Base-by-base conservation (phyloP, 2,797 vertebrate genomes). In the Crenuchus spilurus region DNA sequence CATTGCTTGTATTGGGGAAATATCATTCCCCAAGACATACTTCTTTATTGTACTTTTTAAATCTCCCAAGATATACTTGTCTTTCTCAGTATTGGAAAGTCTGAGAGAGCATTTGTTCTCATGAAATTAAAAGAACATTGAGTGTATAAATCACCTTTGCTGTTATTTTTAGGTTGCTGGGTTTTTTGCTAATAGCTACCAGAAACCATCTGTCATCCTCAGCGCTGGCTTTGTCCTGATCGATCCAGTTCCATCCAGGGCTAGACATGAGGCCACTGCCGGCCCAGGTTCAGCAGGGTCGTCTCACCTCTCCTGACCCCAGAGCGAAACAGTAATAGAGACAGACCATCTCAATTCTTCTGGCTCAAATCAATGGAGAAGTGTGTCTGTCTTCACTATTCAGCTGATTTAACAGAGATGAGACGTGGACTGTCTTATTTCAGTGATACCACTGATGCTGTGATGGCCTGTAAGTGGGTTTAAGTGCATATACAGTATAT, bases 121-220 rank as follows among this genome's bases (percentile, higher is more conserved):
- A 28, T 26, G 48, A 51, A 13, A 52, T 52, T 9, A 26, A 28
- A 2, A 11, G 48, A 49, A 49, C 48, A 49, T 16, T 48, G 48
- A 22, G 48, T 49, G 10, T 26, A 42, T 20, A 37, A 8, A 33
- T 18, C 44, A 24, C 20, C 18, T 9, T n/a, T 51, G 31, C 6
- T 67, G 13, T 67, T 51, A 39, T 67, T 67, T 67, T 49, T 33
- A 35, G 48, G 8, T 22, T 48, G 46, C 18, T 22, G 24, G 4
- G 20, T 18, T 68, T 28, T 55, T 41, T 69, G 48, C 42, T 71
- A 9, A 14, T 22, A 49, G 24, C 20, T 71, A 51, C 31, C 55
- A 37, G 41, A 71, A 71, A 37, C 55, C 44, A 39, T 61, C 42
- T 71, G 55, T 61, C 20, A 48, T 35, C 39, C 41, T 33, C 11